Evolutionary conservation across 2,888 invertebrate genomes (phyloP).

Genomic region (Tridacna crocea): DNA sequence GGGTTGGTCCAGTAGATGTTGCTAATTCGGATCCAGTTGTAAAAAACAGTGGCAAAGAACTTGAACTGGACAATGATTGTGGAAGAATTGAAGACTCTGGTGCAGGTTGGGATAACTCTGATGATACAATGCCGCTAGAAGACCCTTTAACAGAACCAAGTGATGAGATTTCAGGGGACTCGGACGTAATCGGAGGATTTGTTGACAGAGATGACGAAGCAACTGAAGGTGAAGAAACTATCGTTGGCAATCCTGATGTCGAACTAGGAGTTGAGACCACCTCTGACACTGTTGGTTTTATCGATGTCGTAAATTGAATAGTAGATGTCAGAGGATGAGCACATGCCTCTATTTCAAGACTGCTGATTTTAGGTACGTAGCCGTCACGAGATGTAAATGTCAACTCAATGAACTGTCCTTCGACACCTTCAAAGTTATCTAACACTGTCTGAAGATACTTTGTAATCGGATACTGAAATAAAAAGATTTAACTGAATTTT

Average conservation of each 20-base stretch:
- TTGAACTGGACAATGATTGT: not conserved
- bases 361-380: slow-evolving; percentile 4
- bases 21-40: no score
- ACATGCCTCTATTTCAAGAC: slow-evolving; percentile 27
- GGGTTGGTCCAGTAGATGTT: no score
- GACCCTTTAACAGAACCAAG: not conserved
- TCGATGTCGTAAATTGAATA: not conserved
- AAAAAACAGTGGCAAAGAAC: not conserved
- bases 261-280: not conserved
- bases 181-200: no score
- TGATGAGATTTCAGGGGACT: not conserved
- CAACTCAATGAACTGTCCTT: slow-evolving; percentile 19
- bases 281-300: not conserved
- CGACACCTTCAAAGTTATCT: slow-evolving; percentile 25
- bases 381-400: slow-evolving; percentile 11
- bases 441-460: slow-evolving; percentile 15
- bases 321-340: slow-evolving; percentile 9
- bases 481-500: not conserved
- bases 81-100: not conserved
- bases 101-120: not conserved
- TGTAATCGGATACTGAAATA: slow-evolving; percentile 19
- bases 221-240: not conserved
- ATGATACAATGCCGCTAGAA: not conserved
- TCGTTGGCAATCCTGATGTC: not conserved
- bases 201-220: not conserved